Percentiles rank a stretch among this genome's conserved stretches.
Evolutionary conservation across 2,113 vertebrate species (phyloP).

Genomic region (Cheirogaleus medius): DNA sequence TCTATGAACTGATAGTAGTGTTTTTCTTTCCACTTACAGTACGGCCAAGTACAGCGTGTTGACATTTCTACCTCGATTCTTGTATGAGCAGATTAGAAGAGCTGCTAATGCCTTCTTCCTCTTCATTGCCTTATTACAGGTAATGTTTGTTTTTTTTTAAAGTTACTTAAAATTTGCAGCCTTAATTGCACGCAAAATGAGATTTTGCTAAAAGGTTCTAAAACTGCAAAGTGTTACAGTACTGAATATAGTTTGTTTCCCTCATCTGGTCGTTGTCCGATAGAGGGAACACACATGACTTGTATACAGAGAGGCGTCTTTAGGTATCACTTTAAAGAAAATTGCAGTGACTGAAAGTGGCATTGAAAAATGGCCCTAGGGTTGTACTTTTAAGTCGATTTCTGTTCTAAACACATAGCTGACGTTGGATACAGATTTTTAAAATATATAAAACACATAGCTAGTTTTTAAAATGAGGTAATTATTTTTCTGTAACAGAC

Average conservation of each 20-base stretch:
- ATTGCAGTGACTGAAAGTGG: neutral
- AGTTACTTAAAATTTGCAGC: neutral
- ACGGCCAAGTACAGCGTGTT: slow-evolving; percentile 98
- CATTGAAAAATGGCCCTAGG: neutral
- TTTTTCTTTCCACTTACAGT: slow-evolving; percentile 83
- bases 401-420: neutral
- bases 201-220: neutral
- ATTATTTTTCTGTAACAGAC: neutral
- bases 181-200: neutral
- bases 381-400: neutral
- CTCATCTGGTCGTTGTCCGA: neutral
- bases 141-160: slow-evolving; percentile 81
- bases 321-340: neutral
- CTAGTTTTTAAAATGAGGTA: neutral
- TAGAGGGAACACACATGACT: neutral
- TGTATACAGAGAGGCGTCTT: neutral
- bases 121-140: slow-evolving; percentile 99
- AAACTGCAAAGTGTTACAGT: neutral
- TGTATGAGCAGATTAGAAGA: slow-evolving; percentile 99
- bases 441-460: neutral
- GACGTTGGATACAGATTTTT: neutral
- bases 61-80: slow-evolving; percentile 98
- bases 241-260: neutral
- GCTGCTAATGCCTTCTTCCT: slow-evolving; percentile 99
- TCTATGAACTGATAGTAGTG: neutral